phyloP scores from a whole-genome alignment of 1,140 invertebrate genomes.

The Trichonephila clavipes region DNA sequence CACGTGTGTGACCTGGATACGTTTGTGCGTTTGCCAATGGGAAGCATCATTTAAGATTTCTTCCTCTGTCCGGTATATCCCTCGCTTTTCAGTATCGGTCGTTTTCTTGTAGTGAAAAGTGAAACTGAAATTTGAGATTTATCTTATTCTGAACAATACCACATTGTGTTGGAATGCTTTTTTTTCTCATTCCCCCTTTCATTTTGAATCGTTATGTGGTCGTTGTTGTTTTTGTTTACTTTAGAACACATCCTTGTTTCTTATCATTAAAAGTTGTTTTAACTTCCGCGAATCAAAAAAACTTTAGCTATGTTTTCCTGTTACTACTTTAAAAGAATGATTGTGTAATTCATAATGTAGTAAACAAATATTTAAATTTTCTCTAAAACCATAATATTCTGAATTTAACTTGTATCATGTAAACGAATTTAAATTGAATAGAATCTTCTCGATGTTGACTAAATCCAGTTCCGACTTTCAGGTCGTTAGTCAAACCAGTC shows the following conservation, averaged over 20 bases:
- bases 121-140: slow-evolving; percentile 36
- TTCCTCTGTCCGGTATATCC: background rate
- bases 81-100: background rate
- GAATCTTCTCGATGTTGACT: too few species aligned
- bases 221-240: background rate
- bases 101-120: slow-evolving; percentile 30
- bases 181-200: background rate
- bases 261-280: background rate
- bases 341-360: too few species aligned
- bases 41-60: background rate
- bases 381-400: too few species aligned
- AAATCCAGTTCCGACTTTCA: too few species aligned
- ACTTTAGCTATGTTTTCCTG: background rate
- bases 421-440: too few species aligned
- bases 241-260: background rate
- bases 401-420: too few species aligned
- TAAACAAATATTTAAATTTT: too few species aligned
- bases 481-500: too few species aligned
- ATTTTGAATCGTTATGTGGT: background rate
- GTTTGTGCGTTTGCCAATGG: background rate
- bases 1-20: slow-evolving; percentile 47
- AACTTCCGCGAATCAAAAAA: background rate
- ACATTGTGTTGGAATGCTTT: background rate
- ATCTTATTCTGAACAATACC: slow-evolving; percentile 16
- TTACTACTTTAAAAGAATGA: too few species aligned